These are phyloP conservation scores for Gorsachius magnificus DNA, from an alignment of 2,797 vertebrate species.

Conservation along the genomic window DNA sequence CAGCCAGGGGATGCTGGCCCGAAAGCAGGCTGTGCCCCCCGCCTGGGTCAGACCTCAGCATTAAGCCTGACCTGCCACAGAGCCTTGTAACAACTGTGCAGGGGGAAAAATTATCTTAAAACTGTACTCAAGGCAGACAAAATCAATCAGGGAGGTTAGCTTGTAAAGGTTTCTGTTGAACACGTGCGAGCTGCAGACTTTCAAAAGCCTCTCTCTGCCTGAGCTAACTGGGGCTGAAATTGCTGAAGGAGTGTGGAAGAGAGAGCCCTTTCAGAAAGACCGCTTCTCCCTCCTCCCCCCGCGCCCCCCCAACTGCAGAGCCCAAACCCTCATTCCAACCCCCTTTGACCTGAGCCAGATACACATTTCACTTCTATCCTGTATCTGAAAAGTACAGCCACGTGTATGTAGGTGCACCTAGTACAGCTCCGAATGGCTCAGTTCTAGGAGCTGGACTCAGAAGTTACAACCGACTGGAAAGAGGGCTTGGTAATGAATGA, in stretches of 20 bases:
- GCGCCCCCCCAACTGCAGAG: background rate
- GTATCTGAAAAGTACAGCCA: background rate
- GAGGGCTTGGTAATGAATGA: background rate
- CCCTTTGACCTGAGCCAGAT: background rate
- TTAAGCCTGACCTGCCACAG: background rate
- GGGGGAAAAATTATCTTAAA: background rate
- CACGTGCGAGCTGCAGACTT: background rate
- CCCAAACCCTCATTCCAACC: background rate
- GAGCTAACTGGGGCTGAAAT: background rate
- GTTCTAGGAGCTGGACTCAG: background rate
- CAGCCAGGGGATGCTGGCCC: background rate
- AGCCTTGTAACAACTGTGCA: fast-evolving
- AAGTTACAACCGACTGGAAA: background rate
- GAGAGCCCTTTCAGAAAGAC: conserved; percentile 1
- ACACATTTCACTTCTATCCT: background rate
- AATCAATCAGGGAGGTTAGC: background rate
- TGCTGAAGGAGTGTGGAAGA: background rate
- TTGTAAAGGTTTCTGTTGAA: background rate
- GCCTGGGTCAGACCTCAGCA: background rate
- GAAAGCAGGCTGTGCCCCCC: background rate
- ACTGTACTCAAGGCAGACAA: background rate
- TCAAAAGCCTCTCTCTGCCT: background rate
- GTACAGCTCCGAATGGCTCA: background rate
- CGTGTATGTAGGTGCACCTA: fast-evolving
- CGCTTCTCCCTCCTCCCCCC: background rate